Evolutionary conservation across 2,888 invertebrate species (phyloP).

Genomic region (Gastrophysa polygoni): DNA sequence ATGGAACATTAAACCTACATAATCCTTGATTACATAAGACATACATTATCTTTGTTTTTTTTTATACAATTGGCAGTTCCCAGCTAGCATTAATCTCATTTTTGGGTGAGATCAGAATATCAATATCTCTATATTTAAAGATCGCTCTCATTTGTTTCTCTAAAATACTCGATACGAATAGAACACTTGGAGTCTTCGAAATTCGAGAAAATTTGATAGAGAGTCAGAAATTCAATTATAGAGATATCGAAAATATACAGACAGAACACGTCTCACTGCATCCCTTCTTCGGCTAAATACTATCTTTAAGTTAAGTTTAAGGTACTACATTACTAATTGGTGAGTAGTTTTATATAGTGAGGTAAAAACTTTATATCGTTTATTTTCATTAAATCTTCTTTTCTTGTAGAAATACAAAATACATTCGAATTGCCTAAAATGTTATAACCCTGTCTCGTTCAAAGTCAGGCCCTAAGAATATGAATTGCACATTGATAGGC

Average conservation of each 20-base stretch:
- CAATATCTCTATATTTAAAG: slow-evolving; percentile 45
- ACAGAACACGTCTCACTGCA: slow-evolving; percentile 44
- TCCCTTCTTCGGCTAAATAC: slow-evolving; percentile 15
- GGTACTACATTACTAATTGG: slow-evolving; percentile 49
- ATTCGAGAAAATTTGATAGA: too few relatives aligned
- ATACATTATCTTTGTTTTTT: slow-evolving; percentile 56
- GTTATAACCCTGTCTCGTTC: slow-evolving; percentile 52
- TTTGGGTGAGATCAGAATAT: slow-evolving; percentile 52
- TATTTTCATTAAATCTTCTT: slow-evolving; percentile 5
- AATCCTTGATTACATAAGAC: slow-evolving; percentile 54
- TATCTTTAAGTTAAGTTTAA: slow-evolving; percentile 42
- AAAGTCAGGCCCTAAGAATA: slow-evolving; percentile 56
- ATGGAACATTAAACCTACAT: slow-evolving; percentile 55
- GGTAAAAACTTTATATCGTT: slow-evolving; percentile 45
- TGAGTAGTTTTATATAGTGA: slow-evolving; percentile 53
- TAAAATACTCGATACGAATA: too few relatives aligned
- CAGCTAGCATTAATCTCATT: slow-evolving; percentile 58
- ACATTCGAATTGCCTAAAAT: slow-evolving; percentile 48
- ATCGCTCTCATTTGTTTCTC: too few relatives aligned
- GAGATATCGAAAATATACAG: slow-evolving; percentile 45
- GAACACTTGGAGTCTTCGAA: too few relatives aligned
- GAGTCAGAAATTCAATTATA: background rate
- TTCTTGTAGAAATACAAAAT: slow-evolving; percentile 45
- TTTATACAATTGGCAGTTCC: slow-evolving; percentile 59
- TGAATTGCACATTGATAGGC: slow-evolving; percentile 60